Base-by-base conservation (phyloP, 2,797 vertebrate genomes). In the Antennarius maculatus region DNA sequence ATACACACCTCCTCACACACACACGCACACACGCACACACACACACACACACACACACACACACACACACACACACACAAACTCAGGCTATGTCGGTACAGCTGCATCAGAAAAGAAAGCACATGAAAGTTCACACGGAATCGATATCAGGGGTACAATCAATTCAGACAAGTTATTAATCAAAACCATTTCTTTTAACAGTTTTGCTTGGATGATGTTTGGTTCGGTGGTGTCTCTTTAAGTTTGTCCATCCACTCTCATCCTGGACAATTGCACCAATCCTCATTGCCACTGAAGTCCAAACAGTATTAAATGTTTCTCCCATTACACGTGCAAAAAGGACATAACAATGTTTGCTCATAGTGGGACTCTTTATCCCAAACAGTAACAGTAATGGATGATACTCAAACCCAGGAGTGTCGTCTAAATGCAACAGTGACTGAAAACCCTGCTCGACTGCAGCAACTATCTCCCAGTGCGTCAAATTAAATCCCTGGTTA, bases 141-240 rank as follows among this genome's bases (percentile, higher is more conserved):
- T 56, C 69, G 55, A 62, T 27, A 71, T 66, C 1, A 73, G 64
- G 58, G 67, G 73, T 75, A 85, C 74, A 80, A 81, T 65, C 70
- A 77, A 49, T 74, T 60, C 31, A 45, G 14, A 61, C 39, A 51
- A 39, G 39, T 82, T 47, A 69, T n/a, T 65, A 17, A 54, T 77
- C 53, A 37, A 61, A 66, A 66, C 50, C 43, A 47, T 63, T 15
- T 18, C 23, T 14, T 3, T 27, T 7, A 37, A 60, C 50, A 49
- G 56, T 43, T 60, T 51, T 67, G 55, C 54, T 80, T 69, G 67
- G 54, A 69, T 71, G 51, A 60, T 37, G 55, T 66, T 55, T 70
- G 67, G 64, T 47, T 72, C 43, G 16, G 28, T 29, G 54, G 57
- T 37, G 46, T 46, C 47, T 54, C 10, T 13, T 39, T 3, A 31